phyloP scores from a whole-genome alignment of 2,888 invertebrate genomes.

The Charanyca ferruginea region DNA sequence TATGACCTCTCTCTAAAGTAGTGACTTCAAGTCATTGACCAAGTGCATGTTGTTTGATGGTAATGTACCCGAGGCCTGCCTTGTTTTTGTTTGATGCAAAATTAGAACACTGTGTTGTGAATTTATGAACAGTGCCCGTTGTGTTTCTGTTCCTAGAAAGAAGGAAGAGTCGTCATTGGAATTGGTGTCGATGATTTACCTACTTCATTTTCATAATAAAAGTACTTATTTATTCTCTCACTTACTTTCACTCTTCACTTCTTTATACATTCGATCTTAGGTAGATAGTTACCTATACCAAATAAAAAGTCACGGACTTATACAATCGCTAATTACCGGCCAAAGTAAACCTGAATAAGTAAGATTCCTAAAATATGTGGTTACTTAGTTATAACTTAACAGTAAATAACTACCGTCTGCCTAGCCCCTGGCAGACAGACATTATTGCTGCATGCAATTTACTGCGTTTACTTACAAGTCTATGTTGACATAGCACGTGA shows the following conservation, averaged over 20 bases:
- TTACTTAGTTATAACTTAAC: neutral
- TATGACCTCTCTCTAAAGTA: constrained; percentile 59
- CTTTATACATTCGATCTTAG: too few species aligned
- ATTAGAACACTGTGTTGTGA: constrained; percentile 49
- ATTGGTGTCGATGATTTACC: constrained; percentile 9
- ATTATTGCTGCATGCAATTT: constrained; percentile 11
- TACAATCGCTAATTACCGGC: too few species aligned
- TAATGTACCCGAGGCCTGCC: constrained; percentile 23
- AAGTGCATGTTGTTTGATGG: constrained; percentile 51
- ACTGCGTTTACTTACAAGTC: constrained; percentile 15
- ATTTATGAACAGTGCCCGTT: constrained; percentile 33
- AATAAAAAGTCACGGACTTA: too few species aligned
- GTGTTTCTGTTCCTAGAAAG: constrained; percentile 26
- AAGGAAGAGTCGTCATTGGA: constrained; percentile 18
- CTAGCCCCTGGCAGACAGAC: neutral
- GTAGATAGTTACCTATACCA: too few species aligned
- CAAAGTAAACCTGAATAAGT: too few species aligned
- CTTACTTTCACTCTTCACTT: too few species aligned
- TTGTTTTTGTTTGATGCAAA: constrained; percentile 48
- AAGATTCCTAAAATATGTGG: neutral
- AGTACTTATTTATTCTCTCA: neutral
- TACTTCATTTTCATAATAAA: neutral
- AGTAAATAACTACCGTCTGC: neutral
- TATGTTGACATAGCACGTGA: constrained; percentile 42
- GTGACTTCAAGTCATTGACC: constrained; percentile 63